Conservation (phyloP, 2,113 vertebrate genomes). For the Hippocampus barbouri region DNA sequence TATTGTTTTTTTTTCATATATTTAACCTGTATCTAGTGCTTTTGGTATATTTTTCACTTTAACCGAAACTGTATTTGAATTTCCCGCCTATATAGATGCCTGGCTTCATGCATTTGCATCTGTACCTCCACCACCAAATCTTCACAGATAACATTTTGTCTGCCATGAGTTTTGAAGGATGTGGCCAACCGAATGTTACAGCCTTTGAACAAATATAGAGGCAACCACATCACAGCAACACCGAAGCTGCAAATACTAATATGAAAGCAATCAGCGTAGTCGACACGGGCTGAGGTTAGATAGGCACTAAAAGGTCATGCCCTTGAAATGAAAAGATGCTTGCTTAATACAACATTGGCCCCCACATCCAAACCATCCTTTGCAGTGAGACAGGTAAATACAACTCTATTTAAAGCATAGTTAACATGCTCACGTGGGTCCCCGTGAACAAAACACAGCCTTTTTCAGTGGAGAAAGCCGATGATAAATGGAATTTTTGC, state of each 20-base stretch:
- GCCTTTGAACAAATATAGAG: neutral
- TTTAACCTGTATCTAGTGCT: neutral
- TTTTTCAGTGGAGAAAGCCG: slow-evolving; percentile 26
- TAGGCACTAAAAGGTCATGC: slow-evolving; percentile 25
- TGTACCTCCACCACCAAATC: neutral
- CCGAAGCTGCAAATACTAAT: slow-evolving; percentile 4
- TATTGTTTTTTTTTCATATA: neutral
- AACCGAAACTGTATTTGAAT: neutral
- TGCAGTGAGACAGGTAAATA: slow-evolving; percentile 17
- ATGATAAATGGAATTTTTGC: slow-evolving; percentile 19
- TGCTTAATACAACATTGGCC: slow-evolving; percentile 23
- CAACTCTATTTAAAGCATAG: slow-evolving; percentile 29
- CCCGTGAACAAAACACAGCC: slow-evolving; percentile 23
- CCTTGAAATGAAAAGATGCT: slow-evolving; percentile 26
- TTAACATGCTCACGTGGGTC: slow-evolving; percentile 22
- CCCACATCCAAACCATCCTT: slow-evolving; percentile 33
- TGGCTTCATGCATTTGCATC: neutral
- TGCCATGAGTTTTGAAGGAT: neutral
- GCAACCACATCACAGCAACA: slow-evolving; percentile 27
- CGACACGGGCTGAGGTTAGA: slow-evolving; percentile 9
- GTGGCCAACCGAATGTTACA: neutral
- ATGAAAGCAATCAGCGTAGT: slow-evolving; percentile 7
- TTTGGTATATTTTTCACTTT: neutral
- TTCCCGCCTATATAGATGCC: neutral
- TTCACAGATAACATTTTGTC: neutral